Percentiles rank a stretch among this genome's conserved stretches.
Evolutionary conservation across 2,113 vertebrate species (phyloP).

Genomic region (Progne subis): DNA sequence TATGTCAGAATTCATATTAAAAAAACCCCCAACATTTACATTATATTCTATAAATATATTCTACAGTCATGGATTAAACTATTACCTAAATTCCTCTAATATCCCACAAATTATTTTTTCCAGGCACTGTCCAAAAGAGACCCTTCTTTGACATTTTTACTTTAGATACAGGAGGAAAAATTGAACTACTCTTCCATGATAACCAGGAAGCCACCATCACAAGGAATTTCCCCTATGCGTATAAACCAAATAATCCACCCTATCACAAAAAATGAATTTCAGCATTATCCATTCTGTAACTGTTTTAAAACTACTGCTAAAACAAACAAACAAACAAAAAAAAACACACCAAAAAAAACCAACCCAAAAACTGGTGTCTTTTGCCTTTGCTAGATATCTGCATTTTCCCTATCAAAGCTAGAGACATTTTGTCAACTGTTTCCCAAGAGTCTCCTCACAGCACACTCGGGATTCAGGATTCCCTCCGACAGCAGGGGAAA

Average conservation of each 20-base stretch:
- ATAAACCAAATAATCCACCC: neutral
- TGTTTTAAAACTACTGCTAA: neutral
- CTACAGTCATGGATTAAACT: neutral
- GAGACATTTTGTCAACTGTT: neutral
- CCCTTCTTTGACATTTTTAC: neutral
- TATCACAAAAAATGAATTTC: neutral
- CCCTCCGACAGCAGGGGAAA: neutral
- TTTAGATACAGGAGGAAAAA: neutral
- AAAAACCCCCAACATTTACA: neutral
- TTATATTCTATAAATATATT: neutral
- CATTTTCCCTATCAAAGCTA: neutral
- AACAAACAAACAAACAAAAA: neutral
- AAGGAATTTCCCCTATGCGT: rapidly evolving
- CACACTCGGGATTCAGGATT: rapidly evolving
- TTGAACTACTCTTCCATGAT: neutral
- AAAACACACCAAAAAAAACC: neutral
- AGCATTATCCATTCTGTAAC: neutral
- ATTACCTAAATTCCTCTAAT: neutral
- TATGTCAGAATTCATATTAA: neutral
- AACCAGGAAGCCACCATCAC: neutral
- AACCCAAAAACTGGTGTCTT: neutral
- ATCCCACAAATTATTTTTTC: neutral
- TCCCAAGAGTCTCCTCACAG: neutral
- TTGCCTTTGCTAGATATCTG: rapidly evolving
- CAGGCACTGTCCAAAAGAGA: neutral